These are phyloP conservation scores for Dorcus hopei DNA, from an alignment of 2,888 invertebrate species.

Conservation along the genomic window DNA sequence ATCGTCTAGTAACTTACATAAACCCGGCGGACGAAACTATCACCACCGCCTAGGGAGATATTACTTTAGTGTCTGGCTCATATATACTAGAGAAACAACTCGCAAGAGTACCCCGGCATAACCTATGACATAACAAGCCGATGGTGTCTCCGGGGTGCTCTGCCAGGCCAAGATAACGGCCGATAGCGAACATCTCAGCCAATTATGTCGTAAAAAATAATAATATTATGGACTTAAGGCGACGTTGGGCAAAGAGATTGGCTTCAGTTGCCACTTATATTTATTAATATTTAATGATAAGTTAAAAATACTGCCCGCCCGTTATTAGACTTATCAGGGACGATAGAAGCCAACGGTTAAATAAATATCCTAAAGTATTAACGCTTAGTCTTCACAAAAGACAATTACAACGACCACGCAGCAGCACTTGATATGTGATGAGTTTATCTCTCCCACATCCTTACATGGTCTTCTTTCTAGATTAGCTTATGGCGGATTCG, in stretches of 20 bases:
- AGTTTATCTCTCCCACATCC: neutral
- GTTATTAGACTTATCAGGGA: too few relatives aligned
- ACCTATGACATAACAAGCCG: slow-evolving; percentile 36
- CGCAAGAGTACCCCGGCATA: slow-evolving; percentile 27
- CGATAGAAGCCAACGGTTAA: too few relatives aligned
- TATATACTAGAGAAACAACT: slow-evolving; percentile 30
- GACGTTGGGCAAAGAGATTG: neutral
- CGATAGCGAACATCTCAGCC: slow-evolving; percentile 30
- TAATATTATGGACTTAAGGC: slow-evolving; percentile 19
- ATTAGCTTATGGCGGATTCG: neutral
- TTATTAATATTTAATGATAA: neutral
- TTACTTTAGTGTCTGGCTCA: slow-evolving; percentile 36
- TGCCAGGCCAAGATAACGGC: slow-evolving; percentile 33
- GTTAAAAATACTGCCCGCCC: neutral
- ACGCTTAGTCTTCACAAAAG: neutral
- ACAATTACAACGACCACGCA: neutral
- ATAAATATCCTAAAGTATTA: too few relatives aligned
- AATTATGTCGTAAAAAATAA: slow-evolving; percentile 43
- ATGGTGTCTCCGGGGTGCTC: slow-evolving; percentile 26
- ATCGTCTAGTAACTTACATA: slow-evolving; percentile 20
- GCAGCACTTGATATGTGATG: neutral
- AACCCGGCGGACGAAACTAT: slow-evolving; percentile 25
- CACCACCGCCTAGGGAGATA: slow-evolving; percentile 33
- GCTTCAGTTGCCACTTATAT: neutral
- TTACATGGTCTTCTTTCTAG: neutral